A percentile compares a stretch with the other conserved stretches of the same genome.
These are phyloP conservation scores for Hofmannophila pseudospretella DNA, from an alignment of 2,888 invertebrate species.

Conservation along the genomic window DNA sequence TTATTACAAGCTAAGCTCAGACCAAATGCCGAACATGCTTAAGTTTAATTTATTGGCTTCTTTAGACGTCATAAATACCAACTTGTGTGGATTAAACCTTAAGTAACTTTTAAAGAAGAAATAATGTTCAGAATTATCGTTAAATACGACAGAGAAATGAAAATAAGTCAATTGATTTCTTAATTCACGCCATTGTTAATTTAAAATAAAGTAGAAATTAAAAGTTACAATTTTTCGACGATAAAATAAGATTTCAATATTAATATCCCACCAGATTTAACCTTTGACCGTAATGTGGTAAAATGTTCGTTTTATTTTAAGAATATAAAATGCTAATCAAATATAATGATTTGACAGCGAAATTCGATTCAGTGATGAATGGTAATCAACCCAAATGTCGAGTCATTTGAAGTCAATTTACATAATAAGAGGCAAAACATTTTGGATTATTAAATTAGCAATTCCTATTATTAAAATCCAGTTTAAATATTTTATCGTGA, in stretches of 20 bases:
- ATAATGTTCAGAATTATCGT: slow-evolving; percentile 14
- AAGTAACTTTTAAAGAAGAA: slow-evolving; percentile 6
- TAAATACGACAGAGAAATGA: slow-evolving; percentile 15
- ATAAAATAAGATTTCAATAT: slow-evolving; percentile 10
- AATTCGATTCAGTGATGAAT: slow-evolving; percentile 47
- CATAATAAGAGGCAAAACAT: slow-evolving; percentile 42
- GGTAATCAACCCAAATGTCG: slow-evolving; percentile 40
- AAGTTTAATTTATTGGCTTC: slow-evolving; percentile 49
- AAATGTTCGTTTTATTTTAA: slow-evolving; percentile 23
- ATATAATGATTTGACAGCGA: slow-evolving; percentile 34
- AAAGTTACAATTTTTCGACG: slow-evolving; percentile 4
- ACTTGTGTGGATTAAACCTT: slow-evolving; percentile 8
- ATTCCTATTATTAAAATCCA: slow-evolving; percentile 32
- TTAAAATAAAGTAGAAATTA: slow-evolving; percentile 5
- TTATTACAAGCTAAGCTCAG: slow-evolving; percentile 38
- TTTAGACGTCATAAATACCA: slow-evolving; percentile 42
- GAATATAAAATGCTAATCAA: slow-evolving; percentile 40
- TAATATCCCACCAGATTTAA: slow-evolving; percentile 14
- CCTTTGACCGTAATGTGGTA: slow-evolving; percentile 18
- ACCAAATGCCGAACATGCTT: slow-evolving; percentile 46
- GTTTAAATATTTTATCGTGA: slow-evolving; percentile 28
- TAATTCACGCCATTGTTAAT: slow-evolving; percentile 11
- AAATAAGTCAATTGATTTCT: slow-evolving; percentile 16
- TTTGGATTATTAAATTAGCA: slow-evolving; percentile 36
- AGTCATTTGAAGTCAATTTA: slow-evolving; percentile 36